Evolutionary conservation across 2,888 invertebrate species (phyloP), one percentile per base, ranked within the genome.

Genomic region (Macaria liturata): DNA sequence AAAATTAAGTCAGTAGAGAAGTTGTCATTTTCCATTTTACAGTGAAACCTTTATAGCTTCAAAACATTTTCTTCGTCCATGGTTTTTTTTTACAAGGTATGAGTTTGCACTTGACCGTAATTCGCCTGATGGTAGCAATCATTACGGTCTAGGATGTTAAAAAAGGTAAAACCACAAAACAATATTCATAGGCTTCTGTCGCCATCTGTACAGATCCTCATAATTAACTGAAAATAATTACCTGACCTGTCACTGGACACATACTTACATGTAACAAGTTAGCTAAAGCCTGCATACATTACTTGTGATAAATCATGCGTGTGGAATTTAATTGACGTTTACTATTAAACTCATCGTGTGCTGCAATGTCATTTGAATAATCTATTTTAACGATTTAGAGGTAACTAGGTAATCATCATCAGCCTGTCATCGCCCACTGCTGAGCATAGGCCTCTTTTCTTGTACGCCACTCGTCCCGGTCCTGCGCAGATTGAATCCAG

Each of bases 161-260:
- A n/a, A n/a, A n/a, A n/a, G n/a, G 20, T 20, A 20, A 20, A 20
- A 20, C 20, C 20, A 20, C 20, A 20, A 1, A 6, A 37, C 5
- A 37, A 6, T 37, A 37, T 37, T 6, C 5, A 6, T 34, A 8
- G 52, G n/a, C 49, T 51, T 57, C 39, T 59, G 45, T 49, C 30
- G 6, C 34, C 37, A 30, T 40, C 51, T 66, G 45, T 61, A 62
- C 57, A 9, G 6, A 43, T 49, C 44, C 40, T 60, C 32, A 43
- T 45, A 53, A 44, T 57, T 59, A 61, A 59, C 52, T 55, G 59
- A 51, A 55, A 61, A 60, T 65, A 65, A 64, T 67, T 59, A 64
- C 43, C 54, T 34, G 47, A 57, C 61, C 54, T 55, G 57, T 45
- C 64, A 61, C 59, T 49, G 55, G 57, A 65, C 62, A 64, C 59